Evolutionary conservation across 92 coral and sea anemone species (phyloP), one percentile per base, ranked within the genome.

Genomic region (Epizoanthus illoricatus): DNA sequence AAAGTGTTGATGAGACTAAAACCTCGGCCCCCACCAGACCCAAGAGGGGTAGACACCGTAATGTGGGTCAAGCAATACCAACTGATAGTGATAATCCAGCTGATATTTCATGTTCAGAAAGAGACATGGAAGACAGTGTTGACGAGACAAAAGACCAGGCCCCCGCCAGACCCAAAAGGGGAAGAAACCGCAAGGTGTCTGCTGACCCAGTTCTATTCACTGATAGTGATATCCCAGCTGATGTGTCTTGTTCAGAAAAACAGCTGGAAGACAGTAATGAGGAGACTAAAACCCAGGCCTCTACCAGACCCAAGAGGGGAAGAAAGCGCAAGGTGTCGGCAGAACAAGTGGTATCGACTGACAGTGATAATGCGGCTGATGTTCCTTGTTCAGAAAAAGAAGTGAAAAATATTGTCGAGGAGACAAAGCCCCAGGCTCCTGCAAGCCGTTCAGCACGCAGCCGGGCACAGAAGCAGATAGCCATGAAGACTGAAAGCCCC

Each of bases 21-120:
- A 8, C 18, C 39, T 7, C 10, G 28, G n/a, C 59, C 1, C 7
- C 13, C n/a, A 5, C 59, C 40, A 49, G 16, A 19, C 40, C 39
- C 47, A 47, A 66, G 67, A 62, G 74, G 87, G 84, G 28, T 43
- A 36, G 79, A n/a, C 84, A 66, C 19, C 21, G 68, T 67, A 86
- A 76, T 74, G 84, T 45, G 54, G 36, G 36, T 28, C 36, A 28
- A 28, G 36, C 36, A 28, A 28, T 28, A 28, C 36, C 36, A 52
- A 52, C 56, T 52, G 56, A 52, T 13, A 59, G 13, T 21, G 23
- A 43, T n/a, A 16, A 36, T 72, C 39, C 33, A 15, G 40, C 61
- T 17, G n/a, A 11, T 1, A 79, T 60, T 40, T 45, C 60, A 57
- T 11, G 59, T 68, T 20, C 69, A 36, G 85, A 65, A 39, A 64